Evolutionary conservation across 2,113 vertebrate genomes (phyloP).

Genomic region (Hippopotamus amphibius): DNA sequence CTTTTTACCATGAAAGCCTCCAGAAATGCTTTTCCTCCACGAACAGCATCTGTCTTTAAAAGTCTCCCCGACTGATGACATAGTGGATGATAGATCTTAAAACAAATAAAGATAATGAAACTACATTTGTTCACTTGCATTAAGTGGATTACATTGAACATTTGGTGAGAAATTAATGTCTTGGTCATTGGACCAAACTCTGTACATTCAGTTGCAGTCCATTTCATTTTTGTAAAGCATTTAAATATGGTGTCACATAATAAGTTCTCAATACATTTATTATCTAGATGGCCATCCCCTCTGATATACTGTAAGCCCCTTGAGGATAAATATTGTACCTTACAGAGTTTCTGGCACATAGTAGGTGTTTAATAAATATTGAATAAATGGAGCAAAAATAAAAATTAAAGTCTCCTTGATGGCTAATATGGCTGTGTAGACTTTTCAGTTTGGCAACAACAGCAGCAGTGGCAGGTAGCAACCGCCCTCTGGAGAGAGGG

Average conservation of each 20-base stretch:
- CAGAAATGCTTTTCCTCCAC: background rate
- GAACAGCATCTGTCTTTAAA: background rate
- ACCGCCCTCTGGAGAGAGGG: background rate
- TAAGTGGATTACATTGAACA: background rate
- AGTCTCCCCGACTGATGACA: background rate
- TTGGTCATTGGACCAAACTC: background rate
- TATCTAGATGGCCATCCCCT: background rate
- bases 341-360: background rate
- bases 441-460: background rate
- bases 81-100: background rate
- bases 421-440: background rate
- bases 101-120: background rate
- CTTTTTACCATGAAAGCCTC: background rate
- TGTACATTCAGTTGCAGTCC: background rate
- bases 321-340: background rate
- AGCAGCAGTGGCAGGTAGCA: background rate
- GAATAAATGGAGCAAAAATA: background rate
- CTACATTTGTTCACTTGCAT: background rate
- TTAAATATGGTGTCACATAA: background rate
- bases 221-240: background rate
- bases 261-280: background rate
- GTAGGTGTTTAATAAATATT: background rate
- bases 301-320: background rate
- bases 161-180: background rate
- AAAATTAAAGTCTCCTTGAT: background rate